A percentile compares a stretch with the other conserved stretches of the same genome.
These are phyloP conservation scores for Pteromalus puparum DNA, from an alignment of 1,140 invertebrate genomes.

Conservation along the genomic window DNA sequence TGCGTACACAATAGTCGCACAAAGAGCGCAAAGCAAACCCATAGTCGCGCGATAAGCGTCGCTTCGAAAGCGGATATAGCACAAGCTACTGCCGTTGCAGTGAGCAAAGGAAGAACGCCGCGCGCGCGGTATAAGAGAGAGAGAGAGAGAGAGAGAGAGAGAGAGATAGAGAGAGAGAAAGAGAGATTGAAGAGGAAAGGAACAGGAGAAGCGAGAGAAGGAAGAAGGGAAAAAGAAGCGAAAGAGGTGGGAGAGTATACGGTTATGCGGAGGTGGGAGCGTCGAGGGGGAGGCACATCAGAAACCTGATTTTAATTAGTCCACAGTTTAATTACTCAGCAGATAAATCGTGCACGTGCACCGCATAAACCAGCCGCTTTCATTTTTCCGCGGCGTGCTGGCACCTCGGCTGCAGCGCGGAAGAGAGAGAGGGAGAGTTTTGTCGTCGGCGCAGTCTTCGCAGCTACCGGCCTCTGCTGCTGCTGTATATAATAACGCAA, in stretches of 20 bases:
- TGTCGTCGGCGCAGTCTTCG: conserved; percentile 21
- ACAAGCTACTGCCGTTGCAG: neutral
- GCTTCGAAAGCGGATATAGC: neutral
- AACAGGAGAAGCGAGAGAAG: conserved; percentile 32
- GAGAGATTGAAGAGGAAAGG: conserved; percentile 18
- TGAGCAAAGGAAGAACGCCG: neutral
- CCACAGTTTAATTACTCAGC: conserved; percentile 76
- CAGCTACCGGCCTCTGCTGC: neutral
- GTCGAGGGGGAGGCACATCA: conserved; percentile 69
- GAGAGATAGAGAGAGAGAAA: conserved; percentile 22
- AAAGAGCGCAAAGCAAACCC: neutral
- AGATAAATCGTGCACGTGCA: conserved; percentile 77
- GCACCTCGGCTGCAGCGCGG: conserved; percentile 59
- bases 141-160: conserved; percentile 32
- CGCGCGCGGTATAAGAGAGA: conserved; percentile 18
- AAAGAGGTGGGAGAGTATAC: conserved; percentile 45
- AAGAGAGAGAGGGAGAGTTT: conserved; percentile 27
- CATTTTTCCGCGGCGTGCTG: conserved; percentile 70
- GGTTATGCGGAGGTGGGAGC: conserved; percentile 45
- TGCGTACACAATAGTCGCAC: neutral
- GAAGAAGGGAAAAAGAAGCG: conserved; percentile 51
- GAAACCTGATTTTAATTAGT: conserved; percentile 77
- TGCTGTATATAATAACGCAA: neutral
- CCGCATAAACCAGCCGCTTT: conserved; percentile 76
- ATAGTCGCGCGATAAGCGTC: conserved; percentile 16